Evolutionary conservation across 2,888 invertebrate species (phyloP).

Genomic region (Cheilosia scutellata): DNA sequence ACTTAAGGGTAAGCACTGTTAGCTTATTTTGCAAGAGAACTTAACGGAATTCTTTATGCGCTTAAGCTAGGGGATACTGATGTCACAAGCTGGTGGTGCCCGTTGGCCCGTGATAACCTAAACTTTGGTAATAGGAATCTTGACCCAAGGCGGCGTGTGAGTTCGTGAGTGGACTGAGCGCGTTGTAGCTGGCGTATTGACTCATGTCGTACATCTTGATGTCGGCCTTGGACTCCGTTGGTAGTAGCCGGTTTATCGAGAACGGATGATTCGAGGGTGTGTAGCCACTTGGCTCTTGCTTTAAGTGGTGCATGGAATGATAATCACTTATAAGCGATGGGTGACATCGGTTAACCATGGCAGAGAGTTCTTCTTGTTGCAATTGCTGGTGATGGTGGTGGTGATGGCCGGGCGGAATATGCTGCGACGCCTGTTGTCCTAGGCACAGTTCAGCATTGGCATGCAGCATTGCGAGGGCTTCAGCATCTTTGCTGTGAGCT

Average conservation of each 20-base stretch:
- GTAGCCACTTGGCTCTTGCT: slow-evolving; percentile 91
- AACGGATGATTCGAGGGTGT: slow-evolving; percentile 96
- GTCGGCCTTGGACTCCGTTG: slow-evolving; percentile 94
- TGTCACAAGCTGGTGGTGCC: slow-evolving; percentile 95
- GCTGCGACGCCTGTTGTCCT: slow-evolving; percentile 86
- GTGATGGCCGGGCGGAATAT: slow-evolving; percentile 85
- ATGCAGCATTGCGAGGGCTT: slow-evolving; percentile 90
- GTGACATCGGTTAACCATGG: slow-evolving; percentile 87
- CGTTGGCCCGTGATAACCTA: slow-evolving; percentile 89
- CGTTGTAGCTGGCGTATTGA: slow-evolving; percentile 87
- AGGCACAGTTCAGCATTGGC: slow-evolving; percentile 87
- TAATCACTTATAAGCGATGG: slow-evolving; percentile 87
- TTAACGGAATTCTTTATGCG: slow-evolving; percentile 78
- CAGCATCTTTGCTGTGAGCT: slow-evolving; percentile 85
- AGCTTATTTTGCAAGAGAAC: slow-evolving; percentile 63
- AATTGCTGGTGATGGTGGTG: slow-evolving; percentile 85
- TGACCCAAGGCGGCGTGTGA: slow-evolving; percentile 87
- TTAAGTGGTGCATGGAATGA: slow-evolving; percentile 88
- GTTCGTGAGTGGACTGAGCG: slow-evolving; percentile 87
- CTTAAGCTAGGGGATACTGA: slow-evolving; percentile 93
- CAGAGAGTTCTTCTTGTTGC: slow-evolving; percentile 86
- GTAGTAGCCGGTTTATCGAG: slow-evolving; percentile 96
- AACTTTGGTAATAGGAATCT: slow-evolving; percentile 93
- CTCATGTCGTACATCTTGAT: slow-evolving; percentile 96
- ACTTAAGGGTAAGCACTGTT: slow-evolving; percentile 46